A percentile compares a stretch with the other conserved stretches of the same genome.
phyloP scores from a whole-genome alignment of 37 sponge, comb jelly and placozoan species.

The Tethya wilhelma region DNA sequence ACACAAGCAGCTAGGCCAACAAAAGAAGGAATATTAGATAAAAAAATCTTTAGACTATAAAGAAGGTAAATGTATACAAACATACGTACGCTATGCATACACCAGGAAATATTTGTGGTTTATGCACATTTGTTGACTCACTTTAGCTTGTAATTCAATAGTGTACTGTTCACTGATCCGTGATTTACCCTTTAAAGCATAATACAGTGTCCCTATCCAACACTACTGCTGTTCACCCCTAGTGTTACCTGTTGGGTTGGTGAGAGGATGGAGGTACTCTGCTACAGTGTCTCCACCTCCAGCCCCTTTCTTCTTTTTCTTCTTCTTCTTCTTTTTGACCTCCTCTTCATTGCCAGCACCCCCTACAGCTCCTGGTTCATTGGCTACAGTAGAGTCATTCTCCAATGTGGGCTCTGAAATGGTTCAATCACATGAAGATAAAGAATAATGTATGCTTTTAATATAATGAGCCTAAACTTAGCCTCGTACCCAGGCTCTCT shows the following conservation, averaged over 20 bases:
- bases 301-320: slow-evolving; percentile 16
- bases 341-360: background rate
- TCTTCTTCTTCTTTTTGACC: slow-evolving; percentile 23
- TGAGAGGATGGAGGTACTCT: slow-evolving; percentile 17
- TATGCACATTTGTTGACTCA: too few relatives aligned
- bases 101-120: background rate
- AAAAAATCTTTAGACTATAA: background rate
- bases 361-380: background rate
- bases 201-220: too few relatives aligned
- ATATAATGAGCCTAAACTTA: too few relatives aligned
- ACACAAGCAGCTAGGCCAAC: too few relatives aligned
- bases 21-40: background rate
- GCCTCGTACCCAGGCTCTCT: too few relatives aligned
- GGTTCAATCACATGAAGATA: too few relatives aligned
- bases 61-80: background rate
- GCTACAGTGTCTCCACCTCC: slow-evolving; percentile 8
- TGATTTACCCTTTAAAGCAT: too few relatives aligned
- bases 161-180: background rate
- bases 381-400: too few relatives aligned
- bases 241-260: slow-evolving; percentile 23
- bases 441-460: too few relatives aligned
- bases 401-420: too few relatives aligned
- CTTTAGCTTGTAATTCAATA: too few relatives aligned
- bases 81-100: background rate
- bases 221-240: background rate